Evolutionary conservation across 2,888 invertebrate species (phyloP).

Genomic region (Sphaeridia pumilis): DNA sequence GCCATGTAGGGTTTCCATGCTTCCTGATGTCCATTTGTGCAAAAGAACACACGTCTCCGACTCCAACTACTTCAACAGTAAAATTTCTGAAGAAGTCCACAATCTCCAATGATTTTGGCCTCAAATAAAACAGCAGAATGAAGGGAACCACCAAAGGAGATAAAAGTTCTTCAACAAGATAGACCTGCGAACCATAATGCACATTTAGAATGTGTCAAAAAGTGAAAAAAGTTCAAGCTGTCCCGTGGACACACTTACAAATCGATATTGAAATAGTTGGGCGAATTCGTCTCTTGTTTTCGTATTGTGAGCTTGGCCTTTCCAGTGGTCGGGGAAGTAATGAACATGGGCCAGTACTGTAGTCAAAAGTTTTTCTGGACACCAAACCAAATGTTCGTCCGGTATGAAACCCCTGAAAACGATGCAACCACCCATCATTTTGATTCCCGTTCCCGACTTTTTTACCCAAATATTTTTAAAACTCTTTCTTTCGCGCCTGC

Average conservation of each 20-base stretch:
- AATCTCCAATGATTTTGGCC: slow-evolving; percentile 69
- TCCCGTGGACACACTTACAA: slow-evolving; percentile 46
- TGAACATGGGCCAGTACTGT: slow-evolving; percentile 81
- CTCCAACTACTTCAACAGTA: slow-evolving; percentile 86
- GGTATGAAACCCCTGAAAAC: slow-evolving; percentile 58
- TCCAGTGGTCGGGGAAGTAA: slow-evolving; percentile 83
- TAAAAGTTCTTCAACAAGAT: slow-evolving; percentile 75
- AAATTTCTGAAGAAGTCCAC: slow-evolving; percentile 95
- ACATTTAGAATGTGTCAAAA: slow-evolving; percentile 5
- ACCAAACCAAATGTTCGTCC: slow-evolving; percentile 72
- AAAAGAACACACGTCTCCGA: slow-evolving; percentile 81
- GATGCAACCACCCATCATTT: too few relatives aligned
- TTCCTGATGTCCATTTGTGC: slow-evolving; percentile 80
- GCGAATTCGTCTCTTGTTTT: slow-evolving; percentile 76
- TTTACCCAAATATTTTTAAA: too few relatives aligned
- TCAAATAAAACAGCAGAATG: slow-evolving; percentile 62
- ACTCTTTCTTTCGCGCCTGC: too few relatives aligned
- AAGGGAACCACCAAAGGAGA: slow-evolving; percentile 87
- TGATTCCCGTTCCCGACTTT: too few relatives aligned
- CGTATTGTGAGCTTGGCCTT: slow-evolving; percentile 77
- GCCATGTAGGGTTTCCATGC: slow-evolving; percentile 89
- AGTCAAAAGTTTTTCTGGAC: slow-evolving; percentile 77
- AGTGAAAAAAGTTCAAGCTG: too few relatives aligned
- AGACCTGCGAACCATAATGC: slow-evolving; percentile 45
- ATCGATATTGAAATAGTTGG: slow-evolving; percentile 83